Base-by-base conservation (phyloP, 2,888 invertebrate genomes). In the Epicampocera succincta region DNA sequence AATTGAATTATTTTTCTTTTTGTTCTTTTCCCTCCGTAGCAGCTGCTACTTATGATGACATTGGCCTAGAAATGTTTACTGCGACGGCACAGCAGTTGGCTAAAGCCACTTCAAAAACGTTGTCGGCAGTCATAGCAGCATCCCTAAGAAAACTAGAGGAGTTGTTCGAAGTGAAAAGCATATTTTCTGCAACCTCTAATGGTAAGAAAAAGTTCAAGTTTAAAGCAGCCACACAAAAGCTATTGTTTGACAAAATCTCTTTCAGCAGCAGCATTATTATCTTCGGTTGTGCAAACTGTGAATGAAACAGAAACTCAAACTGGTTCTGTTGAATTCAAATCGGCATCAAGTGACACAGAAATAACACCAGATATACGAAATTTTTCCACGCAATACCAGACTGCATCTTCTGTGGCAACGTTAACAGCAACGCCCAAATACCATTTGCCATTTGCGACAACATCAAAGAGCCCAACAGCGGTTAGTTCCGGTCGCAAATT, bases 401-500 rank as follows among this genome's bases (percentile, higher is more conserved):
- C 17, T 12, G 0, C 33, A 21, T 63, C 52, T 17, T 0, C 3
- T 11, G 3, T 4, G 21, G 2, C 44, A 0, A 2, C 17, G 6
- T 12, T 15, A 52, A 6, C n/a, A 8, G 33, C 13, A 29, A 17
- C 25, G 11, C 42, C 42, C 11, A n/a, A 46, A 40, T n/a, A 13
- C 13, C 44, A 29, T n/a, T 33, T 40, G 11, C 2, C 48, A 4
- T 12, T n/a, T 9, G 5, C 38, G 11, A 1, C 60, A 50, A 46
- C 68, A 48, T 50, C 76, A 68, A 21, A 21, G 33, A 17, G 25
- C 42, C 13, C 33, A 56, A 9, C 29, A 13, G 15, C 21, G 2
- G n/a, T 52, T 1, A 80, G 76, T 58, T 84, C 83, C 25, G 84
- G 86, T 54, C 89, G 89, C 40, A 90, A 91, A 83, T 88, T 91